Evolutionary conservation across 2,113 vertebrate species (phyloP), one percentile per base, ranked within the genome.

Genomic region (Megaptera novaeangliae): DNA sequence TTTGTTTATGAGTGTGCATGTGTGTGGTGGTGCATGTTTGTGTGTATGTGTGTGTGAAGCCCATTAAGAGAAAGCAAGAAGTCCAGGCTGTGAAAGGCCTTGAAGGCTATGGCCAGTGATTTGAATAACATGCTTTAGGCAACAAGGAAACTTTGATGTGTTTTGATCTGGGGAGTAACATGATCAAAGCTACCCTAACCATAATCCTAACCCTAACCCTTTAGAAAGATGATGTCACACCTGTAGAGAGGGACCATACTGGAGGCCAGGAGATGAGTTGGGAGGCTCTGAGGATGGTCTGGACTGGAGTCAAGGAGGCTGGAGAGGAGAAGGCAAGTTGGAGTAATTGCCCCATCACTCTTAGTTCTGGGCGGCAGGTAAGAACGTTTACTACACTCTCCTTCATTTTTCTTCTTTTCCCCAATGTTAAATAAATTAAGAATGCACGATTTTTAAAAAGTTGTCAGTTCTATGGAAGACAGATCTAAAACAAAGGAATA

Each of bases 61-160:
- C 25, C 66, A 63, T 23, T 46, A 39, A 86, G 21, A 87, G 27
- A 7, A 15, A 59, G 20, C 0, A 2, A 44, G 29, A 74, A 57
- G 31, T 34, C 64, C 77, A 91, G 18, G 29, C 29, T 84, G 31
- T 39, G 39, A 83, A 97, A 96, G 66, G 8, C 89, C 74, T 86
- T 80, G 41, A 95, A 68, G 66, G 71, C 68, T 68, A 39, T 9
- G 29, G 68, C 92, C 94, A 96, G 34, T 64, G 91, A 88, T 96
- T 89, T 97, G 44, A 96, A 69, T 55, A 66, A 88, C 39, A 91
- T 46, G 71, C 91, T 94, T 85, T 46, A 89, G 74, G 93, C 52
- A 66, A 66, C 0, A 81, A 25, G 31, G 63, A 71, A 15, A 34
- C 75, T 8, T 91, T 85, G n/a, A 49, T 44, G 31, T 34, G 61